Percentiles rank a stretch among this genome's conserved stretches.
Evolutionary conservation across 2,113 vertebrate species (phyloP).

Genomic region (Acrocephalus kingi): DNA sequence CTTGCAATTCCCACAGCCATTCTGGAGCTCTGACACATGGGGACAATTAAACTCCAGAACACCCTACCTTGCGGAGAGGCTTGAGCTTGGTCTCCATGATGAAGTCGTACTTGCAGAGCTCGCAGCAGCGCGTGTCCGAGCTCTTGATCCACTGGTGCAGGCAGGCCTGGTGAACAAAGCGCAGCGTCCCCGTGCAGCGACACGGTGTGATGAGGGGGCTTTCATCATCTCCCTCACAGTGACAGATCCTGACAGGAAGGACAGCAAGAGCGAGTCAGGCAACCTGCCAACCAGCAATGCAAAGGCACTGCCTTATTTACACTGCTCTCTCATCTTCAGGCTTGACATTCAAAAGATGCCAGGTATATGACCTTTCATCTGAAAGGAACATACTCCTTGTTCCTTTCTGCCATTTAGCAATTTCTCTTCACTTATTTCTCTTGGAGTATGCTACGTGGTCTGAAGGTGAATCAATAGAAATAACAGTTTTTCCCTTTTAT

Average conservation of each 20-base stretch:
- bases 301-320: neutral
- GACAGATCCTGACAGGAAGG: conserved; percentile 89
- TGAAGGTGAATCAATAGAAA: neutral
- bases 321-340: neutral
- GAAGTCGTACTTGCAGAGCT: conserved; percentile 98
- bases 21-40: neutral
- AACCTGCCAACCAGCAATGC: neutral
- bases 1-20: neutral
- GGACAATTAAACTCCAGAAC: neutral
- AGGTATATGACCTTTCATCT: neutral
- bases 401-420: neutral
- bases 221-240: conserved; percentile 97
- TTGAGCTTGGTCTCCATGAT: conserved; percentile 98
- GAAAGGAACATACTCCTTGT: neutral
- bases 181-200: conserved; percentile 91
- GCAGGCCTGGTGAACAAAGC: conserved; percentile 94
- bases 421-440: neutral
- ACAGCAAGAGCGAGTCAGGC: conserved; percentile 35
- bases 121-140: conserved; percentile 95
- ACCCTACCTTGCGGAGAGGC: conserved; percentile 87
- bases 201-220: conserved; percentile 93
- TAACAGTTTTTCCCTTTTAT: neutral
- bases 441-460: neutral
- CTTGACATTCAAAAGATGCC: neutral
- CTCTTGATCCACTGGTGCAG: conserved; percentile 99